Conservation (phyloP, 2,888 invertebrate genomes). For the Drosophila paranaensis region DNA sequence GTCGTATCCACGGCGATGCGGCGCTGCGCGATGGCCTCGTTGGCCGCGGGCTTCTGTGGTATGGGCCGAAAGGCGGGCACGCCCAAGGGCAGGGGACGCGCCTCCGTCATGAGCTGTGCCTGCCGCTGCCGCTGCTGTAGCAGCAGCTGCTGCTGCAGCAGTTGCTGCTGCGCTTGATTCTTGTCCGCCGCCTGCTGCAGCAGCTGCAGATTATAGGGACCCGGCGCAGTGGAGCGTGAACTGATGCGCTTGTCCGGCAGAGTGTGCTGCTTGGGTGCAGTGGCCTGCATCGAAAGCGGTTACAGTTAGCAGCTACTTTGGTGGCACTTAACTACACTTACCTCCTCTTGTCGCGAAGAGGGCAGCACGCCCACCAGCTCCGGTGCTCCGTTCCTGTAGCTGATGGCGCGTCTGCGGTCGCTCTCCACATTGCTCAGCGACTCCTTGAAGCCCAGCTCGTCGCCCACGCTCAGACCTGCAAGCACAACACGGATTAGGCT, state of each 20-base stretch:
- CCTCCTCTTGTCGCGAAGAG: constrained; percentile 59
- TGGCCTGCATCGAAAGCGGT: constrained; percentile 28
- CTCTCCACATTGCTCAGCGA: constrained; percentile 92
- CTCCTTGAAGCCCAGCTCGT: constrained; percentile 93
- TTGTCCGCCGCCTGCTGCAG: constrained; percentile 55
- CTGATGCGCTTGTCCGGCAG: constrained; percentile 77
- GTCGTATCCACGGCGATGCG: constrained; percentile 79
- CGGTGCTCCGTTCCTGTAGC: constrained; percentile 86
- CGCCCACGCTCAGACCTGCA: constrained; percentile 93
- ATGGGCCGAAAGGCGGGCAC: constrained; percentile 93
- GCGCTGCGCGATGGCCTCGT: constrained; percentile 63
- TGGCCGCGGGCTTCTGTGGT: constrained; percentile 86
- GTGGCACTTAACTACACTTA: constrained; percentile 1
- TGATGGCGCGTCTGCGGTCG: constrained; percentile 89
- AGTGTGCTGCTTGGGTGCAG: constrained; percentile 50
- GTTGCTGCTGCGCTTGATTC: constrained; percentile 43
- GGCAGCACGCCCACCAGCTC: constrained; percentile 83
- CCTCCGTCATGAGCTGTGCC: constrained; percentile 85
- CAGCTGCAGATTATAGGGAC: constrained; percentile 60
- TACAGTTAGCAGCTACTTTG: not conserved
- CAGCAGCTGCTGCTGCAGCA: constrained; percentile 38
- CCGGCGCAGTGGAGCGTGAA: constrained; percentile 76
- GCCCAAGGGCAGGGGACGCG: constrained; percentile 86
- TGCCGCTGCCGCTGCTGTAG: constrained; percentile 35
- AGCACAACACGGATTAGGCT: constrained; percentile 33